These are phyloP conservation scores for Lophotriccus pileatus DNA, from an alignment of 2,797 vertebrate genomes.

Conservation along the genomic window DNA sequence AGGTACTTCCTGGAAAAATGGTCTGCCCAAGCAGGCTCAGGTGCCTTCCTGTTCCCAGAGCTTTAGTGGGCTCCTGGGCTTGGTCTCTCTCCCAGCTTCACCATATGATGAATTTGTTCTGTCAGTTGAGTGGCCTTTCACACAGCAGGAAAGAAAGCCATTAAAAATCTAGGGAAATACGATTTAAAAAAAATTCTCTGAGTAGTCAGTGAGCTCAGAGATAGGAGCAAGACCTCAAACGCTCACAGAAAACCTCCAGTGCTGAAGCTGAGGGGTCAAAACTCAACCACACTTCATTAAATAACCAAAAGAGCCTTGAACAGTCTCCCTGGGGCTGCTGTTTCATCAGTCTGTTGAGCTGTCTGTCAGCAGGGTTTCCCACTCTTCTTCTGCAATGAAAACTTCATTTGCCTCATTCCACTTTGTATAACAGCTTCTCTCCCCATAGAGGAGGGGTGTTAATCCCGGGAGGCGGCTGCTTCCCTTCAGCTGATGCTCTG, in stretches of 20 bases:
- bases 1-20: accelerated
- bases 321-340: background rate
- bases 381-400: background rate
- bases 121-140: background rate
- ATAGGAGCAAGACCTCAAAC: background rate
- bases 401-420: background rate
- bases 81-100: accelerated
- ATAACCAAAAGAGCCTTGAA: background rate
- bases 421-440: background rate
- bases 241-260: background rate
- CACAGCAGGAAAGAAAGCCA: background rate
- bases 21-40: background rate
- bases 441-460: background rate
- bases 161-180: background rate
- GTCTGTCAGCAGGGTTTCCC: background rate
- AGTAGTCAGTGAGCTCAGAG: background rate
- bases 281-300: slow-evolving; percentile 28
- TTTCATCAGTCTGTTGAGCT: background rate
- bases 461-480: background rate
- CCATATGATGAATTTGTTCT: background rate
- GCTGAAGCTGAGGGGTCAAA: background rate
- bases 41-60: background rate
- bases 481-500: background rate
- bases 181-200: background rate
- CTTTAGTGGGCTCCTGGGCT: background rate